These are phyloP conservation scores for Pachypsylla venusta DNA, from an alignment of 1,140 invertebrate species.

Conservation along the genomic window DNA sequence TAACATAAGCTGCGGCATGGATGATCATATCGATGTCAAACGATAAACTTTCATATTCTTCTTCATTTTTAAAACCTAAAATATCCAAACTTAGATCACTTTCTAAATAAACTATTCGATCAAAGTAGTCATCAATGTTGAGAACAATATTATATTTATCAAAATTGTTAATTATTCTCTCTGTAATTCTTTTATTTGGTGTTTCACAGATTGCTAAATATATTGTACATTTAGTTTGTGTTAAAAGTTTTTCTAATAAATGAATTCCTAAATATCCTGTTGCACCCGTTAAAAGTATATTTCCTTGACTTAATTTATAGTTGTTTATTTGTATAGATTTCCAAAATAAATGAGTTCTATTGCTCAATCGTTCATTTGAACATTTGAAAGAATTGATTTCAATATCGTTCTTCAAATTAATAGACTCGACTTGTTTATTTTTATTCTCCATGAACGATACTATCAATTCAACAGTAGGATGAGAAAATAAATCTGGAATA, in stretches of 20 bases:
- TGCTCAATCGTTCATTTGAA: neutral
- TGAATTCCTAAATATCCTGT: slow-evolving; percentile 35
- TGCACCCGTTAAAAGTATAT: slow-evolving; percentile 33
- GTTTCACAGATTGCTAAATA: slow-evolving; percentile 34
- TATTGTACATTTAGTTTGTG: slow-evolving; percentile 29
- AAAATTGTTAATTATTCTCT: neutral
- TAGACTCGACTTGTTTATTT: neutral
- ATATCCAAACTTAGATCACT: slow-evolving; percentile 35
- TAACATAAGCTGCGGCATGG: slow-evolving; percentile 38
- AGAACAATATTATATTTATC: neutral
- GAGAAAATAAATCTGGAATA: slow-evolving; percentile 19
- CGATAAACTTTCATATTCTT: slow-evolving; percentile 33
- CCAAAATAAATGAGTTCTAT: slow-evolving; percentile 22
- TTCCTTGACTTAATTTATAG: slow-evolving; percentile 19
- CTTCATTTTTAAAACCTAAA: slow-evolving; percentile 33
- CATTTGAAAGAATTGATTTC: neutral
- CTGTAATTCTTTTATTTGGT: slow-evolving; percentile 21
- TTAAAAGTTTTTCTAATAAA: slow-evolving; percentile 30
- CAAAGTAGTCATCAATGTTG: neutral
- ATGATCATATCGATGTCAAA: slow-evolving; percentile 37
- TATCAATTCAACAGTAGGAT: slow-evolving; percentile 21
- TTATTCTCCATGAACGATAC: slow-evolving; percentile 18
- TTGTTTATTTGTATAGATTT: slow-evolving; percentile 18
- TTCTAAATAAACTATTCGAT: slow-evolving; percentile 11
- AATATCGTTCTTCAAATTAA: slow-evolving; percentile 5